Percentiles rank a stretch among this genome's conserved stretches.
phyloP scores from a whole-genome alignment of 2,888 invertebrate species.

The Ernsta delagoae region DNA sequence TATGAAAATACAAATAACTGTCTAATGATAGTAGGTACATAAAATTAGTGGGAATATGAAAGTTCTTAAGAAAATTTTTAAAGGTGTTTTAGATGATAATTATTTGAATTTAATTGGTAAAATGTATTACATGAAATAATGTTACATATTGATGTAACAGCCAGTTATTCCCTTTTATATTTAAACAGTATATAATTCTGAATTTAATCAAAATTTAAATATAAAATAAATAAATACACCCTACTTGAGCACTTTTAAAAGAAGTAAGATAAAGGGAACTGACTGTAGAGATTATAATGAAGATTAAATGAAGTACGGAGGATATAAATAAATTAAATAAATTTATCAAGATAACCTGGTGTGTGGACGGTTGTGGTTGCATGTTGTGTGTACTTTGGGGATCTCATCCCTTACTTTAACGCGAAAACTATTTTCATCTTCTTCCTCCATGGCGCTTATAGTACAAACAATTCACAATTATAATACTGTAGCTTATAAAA shows the following conservation, averaged over 20 bases:
- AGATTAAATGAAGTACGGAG: not conserved
- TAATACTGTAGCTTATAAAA: not conserved
- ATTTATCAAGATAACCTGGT: conserved; percentile 63
- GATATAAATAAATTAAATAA: conserved; percentile 43
- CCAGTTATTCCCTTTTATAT: not conserved
- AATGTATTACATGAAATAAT: not conserved
- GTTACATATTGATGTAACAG: not conserved
- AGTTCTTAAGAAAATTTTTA: not conserved
- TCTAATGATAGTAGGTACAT: not conserved
- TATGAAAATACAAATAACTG: not conserved
- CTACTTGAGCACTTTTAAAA: not conserved
- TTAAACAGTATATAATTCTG: not conserved
- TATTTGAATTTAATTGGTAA: not conserved
- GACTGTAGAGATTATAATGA: conserved; percentile 16
- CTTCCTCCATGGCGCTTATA: conserved; percentile 63
- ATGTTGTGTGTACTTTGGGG: conserved; percentile 77
- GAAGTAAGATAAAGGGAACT: conserved; percentile 6
- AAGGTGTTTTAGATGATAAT: not conserved
- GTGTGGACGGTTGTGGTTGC: conserved; percentile 77
- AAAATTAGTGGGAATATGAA: not conserved
- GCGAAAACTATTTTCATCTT: conserved; percentile 59
- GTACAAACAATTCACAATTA: conserved; percentile 22
- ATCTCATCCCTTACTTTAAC: conserved; percentile 66
- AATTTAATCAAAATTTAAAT: not conserved
- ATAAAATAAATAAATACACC: not conserved